These are phyloP conservation scores for Egretta garzetta DNA, from an alignment of 2,113 vertebrate genomes.

Conservation along the genomic window DNA sequence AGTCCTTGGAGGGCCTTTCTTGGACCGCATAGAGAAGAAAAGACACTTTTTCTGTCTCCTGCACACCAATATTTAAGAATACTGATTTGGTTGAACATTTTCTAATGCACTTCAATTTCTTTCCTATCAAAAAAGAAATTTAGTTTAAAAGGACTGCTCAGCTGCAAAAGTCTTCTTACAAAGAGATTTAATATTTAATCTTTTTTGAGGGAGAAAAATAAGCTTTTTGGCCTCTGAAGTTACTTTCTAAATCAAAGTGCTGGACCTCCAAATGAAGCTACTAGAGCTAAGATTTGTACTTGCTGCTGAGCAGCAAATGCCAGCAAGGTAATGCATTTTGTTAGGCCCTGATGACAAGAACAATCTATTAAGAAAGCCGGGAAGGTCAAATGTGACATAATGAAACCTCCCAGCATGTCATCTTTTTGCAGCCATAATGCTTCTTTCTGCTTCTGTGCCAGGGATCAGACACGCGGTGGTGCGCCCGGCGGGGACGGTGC, in stretches of 20 bases:
- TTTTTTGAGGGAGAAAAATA: background rate
- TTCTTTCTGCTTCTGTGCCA: background rate
- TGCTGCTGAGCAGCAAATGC: conserved; percentile 2
- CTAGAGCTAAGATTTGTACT: background rate
- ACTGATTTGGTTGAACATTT: background rate
- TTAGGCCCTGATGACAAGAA: background rate
- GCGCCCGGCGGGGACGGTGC: background rate
- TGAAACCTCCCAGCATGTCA: background rate
- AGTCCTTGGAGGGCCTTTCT: background rate
- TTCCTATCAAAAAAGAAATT: background rate
- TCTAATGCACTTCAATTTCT: background rate
- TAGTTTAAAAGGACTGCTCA: background rate
- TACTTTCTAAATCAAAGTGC: background rate
- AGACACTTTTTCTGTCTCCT: background rate
- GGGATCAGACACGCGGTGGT: rapidly evolving
- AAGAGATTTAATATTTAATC: conserved; percentile 28
- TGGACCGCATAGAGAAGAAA: background rate
- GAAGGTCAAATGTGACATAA: background rate
- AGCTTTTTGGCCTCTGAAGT: background rate
- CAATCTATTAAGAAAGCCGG: background rate
- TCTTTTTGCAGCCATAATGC: background rate
- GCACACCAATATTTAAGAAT: background rate
- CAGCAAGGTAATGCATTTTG: background rate
- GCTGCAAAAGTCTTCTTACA: conserved; percentile 8
- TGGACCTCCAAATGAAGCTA: background rate